Conservation (phyloP, 2,797 vertebrate species). For the Fratercula arctica region DNA sequence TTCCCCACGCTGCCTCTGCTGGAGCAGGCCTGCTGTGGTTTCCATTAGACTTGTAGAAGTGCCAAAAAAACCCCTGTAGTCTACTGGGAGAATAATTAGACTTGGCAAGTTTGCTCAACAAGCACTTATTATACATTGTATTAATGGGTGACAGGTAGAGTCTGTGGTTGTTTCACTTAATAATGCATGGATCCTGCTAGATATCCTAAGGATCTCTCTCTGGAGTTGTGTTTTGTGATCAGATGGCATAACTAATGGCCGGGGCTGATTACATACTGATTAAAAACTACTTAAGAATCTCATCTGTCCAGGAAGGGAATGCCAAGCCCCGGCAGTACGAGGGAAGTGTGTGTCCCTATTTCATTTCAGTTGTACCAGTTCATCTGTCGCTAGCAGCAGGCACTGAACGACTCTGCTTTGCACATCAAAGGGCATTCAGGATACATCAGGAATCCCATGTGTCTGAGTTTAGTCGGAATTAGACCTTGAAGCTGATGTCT, state of each 20-base stretch:
- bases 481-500: background rate
- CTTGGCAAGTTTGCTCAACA: conserved; percentile 41
- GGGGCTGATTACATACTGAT: background rate
- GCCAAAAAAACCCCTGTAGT: background rate
- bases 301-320: background rate
- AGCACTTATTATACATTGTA: background rate
- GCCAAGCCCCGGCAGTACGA: background rate
- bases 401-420: background rate
- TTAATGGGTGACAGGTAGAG: background rate
- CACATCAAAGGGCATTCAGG: background rate
- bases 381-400: background rate
- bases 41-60: background rate
- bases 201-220: background rate
- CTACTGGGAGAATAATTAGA: conserved; percentile 3
- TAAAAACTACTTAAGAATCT: conserved; percentile 20
- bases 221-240: conserved; percentile 35
- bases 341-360: background rate
- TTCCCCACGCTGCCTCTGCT: background rate
- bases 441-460: background rate
- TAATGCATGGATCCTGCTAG: conserved; percentile 30
- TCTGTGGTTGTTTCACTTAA: conserved; percentile 31
- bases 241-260: conserved; percentile 41
- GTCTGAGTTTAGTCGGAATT: background rate
- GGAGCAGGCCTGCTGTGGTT: background rate
- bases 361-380: background rate